Conservation (phyloP, 2,113 vertebrate genomes). For the Zingel zingel region DNA sequence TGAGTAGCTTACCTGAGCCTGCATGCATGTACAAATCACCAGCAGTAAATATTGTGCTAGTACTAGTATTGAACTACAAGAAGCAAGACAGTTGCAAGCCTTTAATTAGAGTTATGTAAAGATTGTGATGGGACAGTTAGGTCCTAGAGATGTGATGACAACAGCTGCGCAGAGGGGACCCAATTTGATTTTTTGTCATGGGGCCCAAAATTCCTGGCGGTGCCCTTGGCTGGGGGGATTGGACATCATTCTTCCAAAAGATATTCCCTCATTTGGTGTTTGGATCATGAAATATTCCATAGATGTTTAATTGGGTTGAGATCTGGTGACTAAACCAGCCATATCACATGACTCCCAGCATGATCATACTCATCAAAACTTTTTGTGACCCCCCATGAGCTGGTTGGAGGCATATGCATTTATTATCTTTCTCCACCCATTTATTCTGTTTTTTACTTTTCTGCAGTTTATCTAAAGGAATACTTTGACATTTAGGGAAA, state of each 20-base stretch:
- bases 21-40: too few species aligned
- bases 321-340: background rate
- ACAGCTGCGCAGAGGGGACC: too few species aligned
- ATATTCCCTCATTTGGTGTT: slow-evolving; percentile 5
- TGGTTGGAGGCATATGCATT: slow-evolving; percentile 7
- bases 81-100: too few species aligned
- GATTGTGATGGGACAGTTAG: too few species aligned
- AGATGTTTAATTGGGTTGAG: slow-evolving; percentile 3
- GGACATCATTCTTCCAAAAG: background rate
- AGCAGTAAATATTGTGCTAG: too few species aligned
- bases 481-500: background rate
- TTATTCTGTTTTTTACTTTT: background rate
- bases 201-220: too few species aligned
- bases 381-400: background rate
- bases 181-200: too few species aligned
- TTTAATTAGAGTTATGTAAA: too few species aligned
- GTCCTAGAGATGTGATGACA: too few species aligned
- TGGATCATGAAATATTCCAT: slow-evolving; percentile 5
- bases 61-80: too few species aligned
- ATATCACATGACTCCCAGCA: slow-evolving; percentile 9
- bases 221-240: background rate
- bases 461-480: background rate
- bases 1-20: too few species aligned
- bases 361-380: slow-evolving; percentile 28
- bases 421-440: background rate